Evolutionary conservation across 2,113 vertebrate species (phyloP), one percentile per base, ranked within the genome.

Genomic region (Manacus vitellinus): DNA sequence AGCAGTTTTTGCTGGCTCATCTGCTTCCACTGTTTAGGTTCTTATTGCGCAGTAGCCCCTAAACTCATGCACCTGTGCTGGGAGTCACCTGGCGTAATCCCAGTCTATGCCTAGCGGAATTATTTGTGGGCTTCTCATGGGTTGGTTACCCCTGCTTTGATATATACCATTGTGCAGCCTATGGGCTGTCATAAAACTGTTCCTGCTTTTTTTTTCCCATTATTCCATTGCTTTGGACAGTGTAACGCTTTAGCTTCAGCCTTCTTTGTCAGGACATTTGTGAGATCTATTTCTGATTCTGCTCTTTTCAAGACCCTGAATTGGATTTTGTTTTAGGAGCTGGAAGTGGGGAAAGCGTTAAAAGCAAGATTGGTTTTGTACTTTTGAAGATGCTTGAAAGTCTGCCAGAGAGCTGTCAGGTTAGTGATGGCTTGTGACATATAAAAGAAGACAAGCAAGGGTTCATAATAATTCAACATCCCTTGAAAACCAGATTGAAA

Each of bases 331-430:
- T 3, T 73, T 80, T 83, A 66, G 43, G 55, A 90, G 37, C 23
- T 93, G 54, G 21, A 66, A 92, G 44, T 28, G 61, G 37, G 9
- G 16, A 55, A 91, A 84, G 47, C 35, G 39, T 39, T 91, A 63
- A 76, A 92, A 87, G 80, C 9, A 52, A 71, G 33, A 55, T 54
- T 77, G 62, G 10, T 20, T 92, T 83, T 91, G 44, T 87, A 14
- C 63, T 91, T 93, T 71, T 95, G 68, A 94, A 68, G 73, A 77
- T 81, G 68, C 76, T 84, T 92, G 83, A 46, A 77, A 95, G 33
- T 49, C 76, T 94, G 86, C 91, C 89, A 95, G 80, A 39, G 56
- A 94, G 19, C 68, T 96, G 94, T 89, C 93, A 91, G 51, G 61
- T 63, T 91, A 71, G 19, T 89, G 81, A 92, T 78, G 73, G 28